These are phyloP conservation scores for Heliconius eleuchia DNA, from an alignment of 1,140 invertebrate species.

Conservation along the genomic window DNA sequence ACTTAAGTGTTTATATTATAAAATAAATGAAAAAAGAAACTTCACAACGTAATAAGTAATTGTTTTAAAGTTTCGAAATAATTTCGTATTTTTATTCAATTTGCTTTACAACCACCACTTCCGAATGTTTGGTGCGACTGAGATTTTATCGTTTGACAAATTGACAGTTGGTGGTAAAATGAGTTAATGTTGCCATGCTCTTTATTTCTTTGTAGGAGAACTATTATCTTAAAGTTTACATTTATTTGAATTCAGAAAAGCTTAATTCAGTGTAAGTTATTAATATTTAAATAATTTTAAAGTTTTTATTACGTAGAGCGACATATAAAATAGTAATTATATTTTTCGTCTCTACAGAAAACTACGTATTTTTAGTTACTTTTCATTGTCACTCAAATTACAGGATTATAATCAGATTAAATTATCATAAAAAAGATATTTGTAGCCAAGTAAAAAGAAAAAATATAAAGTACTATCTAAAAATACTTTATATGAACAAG, in stretches of 20 bases:
- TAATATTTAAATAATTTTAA: no score
- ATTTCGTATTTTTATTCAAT: background rate
- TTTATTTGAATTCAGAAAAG: background rate
- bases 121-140: background rate
- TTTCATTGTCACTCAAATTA: no score
- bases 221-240: background rate
- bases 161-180: background rate
- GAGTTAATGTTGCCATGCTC: background rate
- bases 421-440: no score
- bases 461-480: no score
- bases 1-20: background rate
- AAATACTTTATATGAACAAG: no score
- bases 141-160: background rate
- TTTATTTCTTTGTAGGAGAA: background rate
- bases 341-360: no score
- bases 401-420: no score
- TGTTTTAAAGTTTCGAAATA: background rate
- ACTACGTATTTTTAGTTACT: no score
- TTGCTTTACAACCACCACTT: background rate
- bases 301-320: no score
- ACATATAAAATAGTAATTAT: no score
- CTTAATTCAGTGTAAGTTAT: no score
- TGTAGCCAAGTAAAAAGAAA: no score
- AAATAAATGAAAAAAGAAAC: background rate
- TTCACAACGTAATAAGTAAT: background rate